Conservation (phyloP, 2,888 invertebrate genomes). For the Ophion ellenae region DNA sequence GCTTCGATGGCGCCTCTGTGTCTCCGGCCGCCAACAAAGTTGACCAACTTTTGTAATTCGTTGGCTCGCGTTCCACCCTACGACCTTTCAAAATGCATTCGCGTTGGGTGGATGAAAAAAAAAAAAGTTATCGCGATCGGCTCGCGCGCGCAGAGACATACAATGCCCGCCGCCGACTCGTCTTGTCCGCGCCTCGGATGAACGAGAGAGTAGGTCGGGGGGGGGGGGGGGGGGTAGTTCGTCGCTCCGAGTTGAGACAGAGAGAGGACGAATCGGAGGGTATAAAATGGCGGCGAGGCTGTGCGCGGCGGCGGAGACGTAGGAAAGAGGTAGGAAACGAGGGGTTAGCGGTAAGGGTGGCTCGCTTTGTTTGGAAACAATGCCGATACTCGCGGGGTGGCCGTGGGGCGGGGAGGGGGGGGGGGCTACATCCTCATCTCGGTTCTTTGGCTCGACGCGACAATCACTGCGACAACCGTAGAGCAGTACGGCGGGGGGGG, state of each 20-base stretch:
- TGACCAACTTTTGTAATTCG: constrained; percentile 77
- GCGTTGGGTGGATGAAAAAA: too few species aligned
- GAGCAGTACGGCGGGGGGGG: not conserved
- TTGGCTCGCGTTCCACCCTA: constrained; percentile 60
- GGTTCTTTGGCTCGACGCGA: constrained; percentile 83
- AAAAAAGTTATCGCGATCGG: constrained; percentile 52
- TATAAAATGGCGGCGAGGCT: constrained; percentile 57
- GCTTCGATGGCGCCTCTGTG: constrained; percentile 69
- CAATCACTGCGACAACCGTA: constrained; percentile 43
- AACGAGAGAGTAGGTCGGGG: constrained; percentile 36
- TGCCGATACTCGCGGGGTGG: constrained; percentile 80
- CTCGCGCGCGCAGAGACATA: constrained; percentile 8
- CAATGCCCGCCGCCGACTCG: too few species aligned
- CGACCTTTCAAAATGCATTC: too few species aligned
- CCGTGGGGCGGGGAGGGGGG: too few species aligned
- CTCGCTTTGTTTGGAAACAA: constrained; percentile 84
- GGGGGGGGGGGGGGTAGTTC: constrained; percentile 39
- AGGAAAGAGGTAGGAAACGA: constrained; percentile 47
- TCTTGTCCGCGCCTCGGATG: too few species aligned
- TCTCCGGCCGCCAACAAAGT: constrained; percentile 67
- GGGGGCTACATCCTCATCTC: constrained; percentile 83
- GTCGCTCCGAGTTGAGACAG: constrained; percentile 34
- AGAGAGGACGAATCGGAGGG: constrained; percentile 40
- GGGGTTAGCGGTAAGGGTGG: constrained; percentile 71
- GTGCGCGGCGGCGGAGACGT: constrained; percentile 60